Evolutionary conservation across 2,888 invertebrate species (phyloP).

Genomic region (Prenolepis imparis): DNA sequence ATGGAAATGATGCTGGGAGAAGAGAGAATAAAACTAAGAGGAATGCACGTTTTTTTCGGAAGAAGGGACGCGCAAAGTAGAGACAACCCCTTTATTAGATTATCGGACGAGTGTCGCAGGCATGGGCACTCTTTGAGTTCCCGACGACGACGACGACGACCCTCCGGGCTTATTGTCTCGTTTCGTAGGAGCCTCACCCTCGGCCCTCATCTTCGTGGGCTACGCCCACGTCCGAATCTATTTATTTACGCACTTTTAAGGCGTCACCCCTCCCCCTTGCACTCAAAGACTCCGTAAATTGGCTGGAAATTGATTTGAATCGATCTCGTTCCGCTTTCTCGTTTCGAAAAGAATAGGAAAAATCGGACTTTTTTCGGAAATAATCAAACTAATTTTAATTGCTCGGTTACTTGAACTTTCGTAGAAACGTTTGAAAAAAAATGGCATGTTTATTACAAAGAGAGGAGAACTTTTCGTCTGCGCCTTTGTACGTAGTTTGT

Average conservation of each 20-base stretch:
- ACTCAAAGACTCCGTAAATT: slow-evolving; percentile 79
- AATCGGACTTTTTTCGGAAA: slow-evolving; percentile 27
- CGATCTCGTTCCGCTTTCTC: slow-evolving; percentile 57
- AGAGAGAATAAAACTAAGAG: slow-evolving; percentile 60
- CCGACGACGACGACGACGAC: slow-evolving; percentile 66
- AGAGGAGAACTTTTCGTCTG: not conserved
- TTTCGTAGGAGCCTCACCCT: slow-evolving; percentile 70
- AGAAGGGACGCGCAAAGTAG: slow-evolving; percentile 69
- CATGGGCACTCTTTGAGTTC: slow-evolving; percentile 79
- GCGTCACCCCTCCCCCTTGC: slow-evolving; percentile 67
- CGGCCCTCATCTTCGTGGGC: slow-evolving; percentile 46
- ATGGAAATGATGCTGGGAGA: slow-evolving; percentile 47
- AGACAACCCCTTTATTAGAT: slow-evolving; percentile 85
- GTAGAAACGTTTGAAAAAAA: not conserved
- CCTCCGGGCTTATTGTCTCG: slow-evolving; percentile 82
- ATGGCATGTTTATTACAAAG: not conserved
- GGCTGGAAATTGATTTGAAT: slow-evolving; percentile 83
- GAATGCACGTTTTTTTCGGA: slow-evolving; percentile 52
- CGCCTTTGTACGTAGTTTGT: no score
- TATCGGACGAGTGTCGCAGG: slow-evolving; percentile 82
- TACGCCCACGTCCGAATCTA: slow-evolving; percentile 79
- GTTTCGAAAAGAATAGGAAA: slow-evolving; percentile 31
- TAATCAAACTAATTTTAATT: slow-evolving; percentile 41
- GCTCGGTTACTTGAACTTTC: not conserved
- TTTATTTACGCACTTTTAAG: slow-evolving; percentile 85